Conservation (phyloP, 2,888 invertebrate species). For the Augochlorella aurata region DNA sequence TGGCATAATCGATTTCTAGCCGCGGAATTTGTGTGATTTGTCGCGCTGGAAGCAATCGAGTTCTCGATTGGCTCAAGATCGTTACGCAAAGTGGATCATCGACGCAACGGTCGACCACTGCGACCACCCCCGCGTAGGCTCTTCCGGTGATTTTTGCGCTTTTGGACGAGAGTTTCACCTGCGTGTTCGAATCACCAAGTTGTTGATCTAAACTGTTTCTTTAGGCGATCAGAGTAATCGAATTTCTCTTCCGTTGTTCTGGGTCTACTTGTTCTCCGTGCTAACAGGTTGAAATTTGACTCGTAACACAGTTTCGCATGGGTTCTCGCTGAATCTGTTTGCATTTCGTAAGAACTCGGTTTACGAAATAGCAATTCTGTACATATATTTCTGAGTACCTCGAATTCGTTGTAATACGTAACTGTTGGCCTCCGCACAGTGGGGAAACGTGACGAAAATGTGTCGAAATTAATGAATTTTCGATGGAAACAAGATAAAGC, state of each 20-base stretch:
- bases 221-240: not conserved
- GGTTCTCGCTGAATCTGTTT: not conserved
- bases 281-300: not conserved
- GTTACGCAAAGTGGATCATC: not conserved
- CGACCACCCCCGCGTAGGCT: not conserved
- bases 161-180: not conserved
- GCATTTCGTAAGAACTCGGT: not conserved
- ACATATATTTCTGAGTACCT: not conserved
- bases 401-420: not conserved
- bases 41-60: not conserved
- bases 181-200: not conserved
- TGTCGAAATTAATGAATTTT: no score
- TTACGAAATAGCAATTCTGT: not conserved
- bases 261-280: not conserved
- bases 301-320: not conserved
- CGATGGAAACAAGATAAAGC: no score
- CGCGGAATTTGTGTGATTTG: not conserved
- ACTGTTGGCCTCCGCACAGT: not conserved
- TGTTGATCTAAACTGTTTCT: not conserved
- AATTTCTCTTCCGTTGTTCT: constrained; percentile 4
- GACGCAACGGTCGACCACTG: not conserved
- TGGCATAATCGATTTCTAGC: constrained; percentile 6
- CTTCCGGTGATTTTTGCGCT: not conserved
- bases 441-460: no score
- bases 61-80: not conserved